Base-by-base conservation (phyloP, 1,140 invertebrate genomes). In the Bombyx mandarina region DNA sequence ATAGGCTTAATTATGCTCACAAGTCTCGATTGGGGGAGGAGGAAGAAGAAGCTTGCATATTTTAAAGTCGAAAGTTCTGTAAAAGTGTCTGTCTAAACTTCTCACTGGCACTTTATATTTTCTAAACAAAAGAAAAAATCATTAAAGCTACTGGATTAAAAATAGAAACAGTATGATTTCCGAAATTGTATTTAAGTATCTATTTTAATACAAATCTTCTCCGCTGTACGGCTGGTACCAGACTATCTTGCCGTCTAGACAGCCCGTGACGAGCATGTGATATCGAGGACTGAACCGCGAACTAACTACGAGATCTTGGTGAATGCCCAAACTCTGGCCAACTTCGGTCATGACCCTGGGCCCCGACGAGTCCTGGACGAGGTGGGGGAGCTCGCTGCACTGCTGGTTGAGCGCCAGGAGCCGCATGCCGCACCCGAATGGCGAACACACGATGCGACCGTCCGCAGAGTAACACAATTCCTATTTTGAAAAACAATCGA, bases 381-480 rank as follows among this genome's bases (percentile, higher is more conserved):
- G 93, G 58, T 92, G 90, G 2, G 93, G 93, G 44, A 98, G 80
- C 79, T 98, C 96, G 47, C 92, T 89, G 79, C 96, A 96, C 8
- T 92, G 83, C 1, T 91, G 88, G 61, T 93, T 93, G 70, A 98
- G 97, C 1, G 93, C 92, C 7, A 98, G 81, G 1, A 98, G 83
- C 18, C 96, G 88, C 45, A 97, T 91, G 5, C 96, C 96, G 66
- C 92, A 93, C 1, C 92, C 94, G 76, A 94, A 97, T 0, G 97
- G 96, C 0, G 96, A 98, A 74, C 94, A 96, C 26, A 98, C 94
- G 1, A 98, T 76, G 43, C 96, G 89, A 1, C 97, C 97, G 79
- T 98, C 96, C 2, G 93, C 88, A 0, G 95, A 97, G 76, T 96
- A 98, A 71, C 95, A 96, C 8, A 97, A 83, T 79, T 98, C 97